Percentiles rank a stretch among this genome's conserved stretches.
Evolutionary conservation across 2,888 invertebrate species (phyloP).

Genomic region (Apeira syringaria): DNA sequence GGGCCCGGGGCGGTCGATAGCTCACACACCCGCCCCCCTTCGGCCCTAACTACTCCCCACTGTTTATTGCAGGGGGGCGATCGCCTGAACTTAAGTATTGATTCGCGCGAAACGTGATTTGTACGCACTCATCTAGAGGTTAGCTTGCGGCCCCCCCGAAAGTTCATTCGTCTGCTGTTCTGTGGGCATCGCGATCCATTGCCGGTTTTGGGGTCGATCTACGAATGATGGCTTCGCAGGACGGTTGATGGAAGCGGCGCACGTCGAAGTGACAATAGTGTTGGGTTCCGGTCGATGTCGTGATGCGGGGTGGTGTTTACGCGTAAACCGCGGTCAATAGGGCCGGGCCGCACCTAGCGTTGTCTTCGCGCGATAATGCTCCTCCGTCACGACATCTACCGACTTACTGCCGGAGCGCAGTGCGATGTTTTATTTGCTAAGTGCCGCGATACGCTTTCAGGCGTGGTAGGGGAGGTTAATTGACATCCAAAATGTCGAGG

Average conservation of each 20-base stretch:
- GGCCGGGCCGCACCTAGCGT: constrained; percentile 72
- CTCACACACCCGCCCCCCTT: constrained; percentile 51
- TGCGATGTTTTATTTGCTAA: constrained; percentile 75
- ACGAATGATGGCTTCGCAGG: background rate
- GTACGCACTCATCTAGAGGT: constrained; percentile 82
- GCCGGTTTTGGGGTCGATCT: constrained; percentile 24
- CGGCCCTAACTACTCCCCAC: constrained; percentile 67
- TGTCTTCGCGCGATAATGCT: constrained; percentile 73
- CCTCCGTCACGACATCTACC: constrained; percentile 73
- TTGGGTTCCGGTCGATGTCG: constrained; percentile 30
- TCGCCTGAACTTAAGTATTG: constrained; percentile 83
- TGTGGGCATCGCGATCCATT: constrained; percentile 36
- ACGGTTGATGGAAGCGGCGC: constrained; percentile 17
- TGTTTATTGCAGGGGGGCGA: constrained; percentile 80
- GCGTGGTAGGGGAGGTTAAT: constrained; percentile 61
- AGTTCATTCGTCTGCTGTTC: constrained; percentile 47
- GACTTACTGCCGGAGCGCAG: constrained; percentile 60
- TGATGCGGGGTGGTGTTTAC: constrained; percentile 68
- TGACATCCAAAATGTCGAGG: constrained; percentile 66
- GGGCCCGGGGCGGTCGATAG: constrained; percentile 68
- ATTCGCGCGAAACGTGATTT: constrained; percentile 84
- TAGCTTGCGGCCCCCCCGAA: constrained; percentile 63
- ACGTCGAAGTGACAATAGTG: constrained; percentile 36
- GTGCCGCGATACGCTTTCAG: constrained; percentile 62
- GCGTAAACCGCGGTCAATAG: constrained; percentile 78